Percentiles rank a stretch among this genome's conserved stretches.
Evolutionary conservation across 2,797 vertebrate species (phyloP).

Genomic region (Ceryle rudis): DNA sequence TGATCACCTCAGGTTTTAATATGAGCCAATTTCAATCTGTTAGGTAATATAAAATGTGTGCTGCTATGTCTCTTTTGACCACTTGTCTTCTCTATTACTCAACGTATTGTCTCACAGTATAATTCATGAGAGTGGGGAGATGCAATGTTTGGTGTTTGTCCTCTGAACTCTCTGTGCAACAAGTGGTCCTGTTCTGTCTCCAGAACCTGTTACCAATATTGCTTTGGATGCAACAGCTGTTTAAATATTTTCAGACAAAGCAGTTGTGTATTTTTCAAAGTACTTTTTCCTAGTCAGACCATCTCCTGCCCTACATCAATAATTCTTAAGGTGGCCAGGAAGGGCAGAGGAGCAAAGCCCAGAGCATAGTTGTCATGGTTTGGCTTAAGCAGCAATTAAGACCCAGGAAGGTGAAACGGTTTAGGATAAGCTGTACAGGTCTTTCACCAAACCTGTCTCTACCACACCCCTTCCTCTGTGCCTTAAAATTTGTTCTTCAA

Average conservation of each 20-base stretch:
- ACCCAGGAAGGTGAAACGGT: background rate
- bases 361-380: background rate
- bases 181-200: background rate
- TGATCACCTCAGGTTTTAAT: background rate
- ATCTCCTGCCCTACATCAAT: background rate
- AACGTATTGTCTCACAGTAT: accelerated
- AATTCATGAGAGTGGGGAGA: background rate
- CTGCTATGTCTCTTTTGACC: background rate
- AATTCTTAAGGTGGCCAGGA: background rate
- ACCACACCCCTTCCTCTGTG: background rate
- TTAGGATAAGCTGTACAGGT: background rate
- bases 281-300: background rate
- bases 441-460: background rate
- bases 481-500: background rate
- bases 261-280: background rate
- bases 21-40: background rate
- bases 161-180: background rate
- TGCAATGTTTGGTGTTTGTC: background rate
- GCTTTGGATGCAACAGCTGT: background rate
- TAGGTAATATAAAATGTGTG: too few relatives aligned
- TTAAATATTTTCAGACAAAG: background rate
- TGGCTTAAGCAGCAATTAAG: background rate
- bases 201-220: background rate
- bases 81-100: background rate
- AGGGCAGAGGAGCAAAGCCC: background rate